A percentile compares a stretch with the other conserved stretches of the same genome.
phyloP scores from a whole-genome alignment of 2,888 invertebrate species.

The Acrobasis suavella region DNA sequence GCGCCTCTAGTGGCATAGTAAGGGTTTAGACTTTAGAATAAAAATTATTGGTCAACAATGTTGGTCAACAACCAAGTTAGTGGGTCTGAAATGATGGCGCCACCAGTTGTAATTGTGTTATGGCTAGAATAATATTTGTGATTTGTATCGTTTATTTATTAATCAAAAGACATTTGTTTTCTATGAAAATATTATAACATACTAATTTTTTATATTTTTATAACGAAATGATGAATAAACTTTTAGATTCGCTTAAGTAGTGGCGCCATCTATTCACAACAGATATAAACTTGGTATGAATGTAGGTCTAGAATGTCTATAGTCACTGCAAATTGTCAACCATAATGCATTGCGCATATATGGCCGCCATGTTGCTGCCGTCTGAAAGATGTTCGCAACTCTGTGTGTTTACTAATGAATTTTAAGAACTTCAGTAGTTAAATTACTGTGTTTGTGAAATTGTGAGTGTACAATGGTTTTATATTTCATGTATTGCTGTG shows the following conservation, averaged over 20 bases:
- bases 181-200: background rate
- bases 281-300: constrained; percentile 38
- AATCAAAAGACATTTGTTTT: too few relatives aligned
- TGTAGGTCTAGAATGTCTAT: constrained; percentile 67
- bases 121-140: too few relatives aligned
- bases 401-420: constrained; percentile 82
- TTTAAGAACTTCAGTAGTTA: constrained; percentile 76
- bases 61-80: too few relatives aligned
- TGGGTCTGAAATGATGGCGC: too few relatives aligned
- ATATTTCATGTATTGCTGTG: constrained; percentile 74
- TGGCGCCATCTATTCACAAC: constrained; percentile 43
- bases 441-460: constrained; percentile 81
- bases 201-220: too few relatives aligned
- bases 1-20: too few relatives aligned
- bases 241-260: background rate
- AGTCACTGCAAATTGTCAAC: constrained; percentile 81
- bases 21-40: too few relatives aligned
- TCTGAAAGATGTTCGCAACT: constrained; percentile 83
- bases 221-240: background rate
- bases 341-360: constrained; percentile 83
- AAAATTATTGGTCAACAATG: too few relatives aligned
- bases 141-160: too few relatives aligned
- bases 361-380: constrained; percentile 84
- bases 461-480: constrained; percentile 82
- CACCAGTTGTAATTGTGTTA: too few relatives aligned